phyloP scores from a whole-genome alignment of 2,113 vertebrate species.

The Toxotes jaculatrix region DNA sequence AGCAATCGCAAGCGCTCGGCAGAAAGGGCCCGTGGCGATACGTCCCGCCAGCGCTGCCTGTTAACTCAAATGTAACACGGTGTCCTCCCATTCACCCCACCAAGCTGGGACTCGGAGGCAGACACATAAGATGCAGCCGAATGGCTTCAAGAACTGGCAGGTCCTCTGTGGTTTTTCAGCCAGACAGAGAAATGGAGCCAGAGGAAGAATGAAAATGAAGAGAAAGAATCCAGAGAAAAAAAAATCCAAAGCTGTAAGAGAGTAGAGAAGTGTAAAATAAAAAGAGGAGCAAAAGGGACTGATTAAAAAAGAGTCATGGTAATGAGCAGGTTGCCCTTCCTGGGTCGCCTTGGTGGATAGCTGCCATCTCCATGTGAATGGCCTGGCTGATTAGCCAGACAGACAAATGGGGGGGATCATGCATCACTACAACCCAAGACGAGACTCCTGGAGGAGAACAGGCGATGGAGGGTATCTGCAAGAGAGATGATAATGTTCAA shows the following conservation, averaged over 20 bases:
- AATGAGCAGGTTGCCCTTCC: slow-evolving; percentile 63
- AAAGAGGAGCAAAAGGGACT: slow-evolving; percentile 38
- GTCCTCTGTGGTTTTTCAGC: slow-evolving; percentile 59
- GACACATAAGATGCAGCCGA: slow-evolving; percentile 69
- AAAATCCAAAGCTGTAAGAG: slow-evolving; percentile 5
- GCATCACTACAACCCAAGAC: slow-evolving; percentile 43
- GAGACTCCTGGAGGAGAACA: slow-evolving; percentile 34
- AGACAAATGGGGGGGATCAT: slow-evolving; percentile 63
- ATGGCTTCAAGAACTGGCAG: slow-evolving; percentile 75
- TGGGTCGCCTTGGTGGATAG: slow-evolving; percentile 54
- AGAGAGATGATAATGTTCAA: slow-evolving; percentile 64
- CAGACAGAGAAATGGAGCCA: slow-evolving; percentile 69
- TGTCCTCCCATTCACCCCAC: slow-evolving; percentile 73
- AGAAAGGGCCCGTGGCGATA: slow-evolving; percentile 51
- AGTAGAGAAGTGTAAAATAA: slow-evolving; percentile 39
- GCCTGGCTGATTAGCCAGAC: slow-evolving; percentile 70
- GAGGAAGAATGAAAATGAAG: slow-evolving; percentile 57
- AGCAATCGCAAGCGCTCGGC: slow-evolving; percentile 52
- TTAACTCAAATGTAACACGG: slow-evolving; percentile 74
- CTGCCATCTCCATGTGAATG: slow-evolving; percentile 63
- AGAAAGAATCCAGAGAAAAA: slow-evolving; percentile 41
- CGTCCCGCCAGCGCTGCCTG: slow-evolving; percentile 56
- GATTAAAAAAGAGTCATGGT: slow-evolving; percentile 53
- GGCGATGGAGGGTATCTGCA: slow-evolving; percentile 51
- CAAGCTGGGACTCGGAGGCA: slow-evolving; percentile 65